phyloP scores from a whole-genome alignment of 2,113 vertebrate genomes.

The Odontophorus gujanensis region DNA sequence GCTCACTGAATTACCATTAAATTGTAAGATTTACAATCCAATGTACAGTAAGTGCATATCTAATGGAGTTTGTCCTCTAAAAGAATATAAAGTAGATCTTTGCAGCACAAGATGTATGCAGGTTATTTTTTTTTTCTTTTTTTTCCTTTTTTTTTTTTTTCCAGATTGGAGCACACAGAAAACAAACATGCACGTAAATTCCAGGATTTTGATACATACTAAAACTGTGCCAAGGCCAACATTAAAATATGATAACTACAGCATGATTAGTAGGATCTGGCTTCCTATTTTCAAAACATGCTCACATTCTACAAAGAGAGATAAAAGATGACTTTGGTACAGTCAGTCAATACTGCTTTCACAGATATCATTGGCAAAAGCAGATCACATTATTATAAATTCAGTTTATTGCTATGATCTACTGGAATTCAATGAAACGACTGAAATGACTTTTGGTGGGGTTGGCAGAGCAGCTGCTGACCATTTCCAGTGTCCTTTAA shows the following conservation, averaged over 20 bases:
- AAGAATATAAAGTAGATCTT: conserved; percentile 83
- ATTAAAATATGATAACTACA: conserved; percentile 53
- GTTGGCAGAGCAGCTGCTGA: not conserved
- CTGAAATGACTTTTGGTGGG: not conserved
- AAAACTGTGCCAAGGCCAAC: conserved; percentile 41
- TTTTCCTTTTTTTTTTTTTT: conserved; percentile 47
- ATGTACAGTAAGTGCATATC: conserved; percentile 86
- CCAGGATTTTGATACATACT: conserved; percentile 33
- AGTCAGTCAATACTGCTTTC: conserved; percentile 39
- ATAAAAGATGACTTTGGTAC: conserved; percentile 48
- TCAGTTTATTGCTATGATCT: conserved; percentile 56
- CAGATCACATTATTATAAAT: conserved; percentile 65
- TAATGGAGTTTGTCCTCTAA: conserved; percentile 86
- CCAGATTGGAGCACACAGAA: conserved; percentile 46
- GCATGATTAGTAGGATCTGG: conserved; percentile 36
- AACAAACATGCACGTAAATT: conserved; percentile 48
- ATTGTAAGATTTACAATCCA: conserved; percentile 87
- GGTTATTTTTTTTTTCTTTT: conserved; percentile 57
- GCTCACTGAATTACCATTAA: conserved; percentile 86
- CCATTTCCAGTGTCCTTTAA: not conserved
- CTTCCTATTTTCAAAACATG: conserved; percentile 57
- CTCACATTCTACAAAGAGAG: conserved; percentile 34
- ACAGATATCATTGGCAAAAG: conserved; percentile 51
- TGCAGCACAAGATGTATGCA: conserved; percentile 63
- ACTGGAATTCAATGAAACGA: conserved; percentile 37